Evolutionary conservation across 2,797 vertebrate genomes (phyloP).

Genomic region (Poecile montanus): DNA sequence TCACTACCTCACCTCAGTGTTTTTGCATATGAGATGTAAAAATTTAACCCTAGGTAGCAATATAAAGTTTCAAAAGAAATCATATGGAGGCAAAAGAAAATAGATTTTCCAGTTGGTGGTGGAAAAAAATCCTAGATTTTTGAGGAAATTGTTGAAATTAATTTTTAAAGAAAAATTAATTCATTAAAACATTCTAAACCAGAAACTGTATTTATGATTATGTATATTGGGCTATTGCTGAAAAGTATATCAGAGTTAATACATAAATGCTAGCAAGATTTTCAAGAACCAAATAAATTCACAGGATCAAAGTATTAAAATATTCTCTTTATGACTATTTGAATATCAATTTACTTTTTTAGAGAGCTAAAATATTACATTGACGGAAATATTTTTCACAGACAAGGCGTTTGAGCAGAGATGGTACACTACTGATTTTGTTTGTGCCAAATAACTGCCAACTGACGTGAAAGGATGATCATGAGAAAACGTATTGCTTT

Average conservation of each 20-base stretch:
- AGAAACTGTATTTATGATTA: neutral
- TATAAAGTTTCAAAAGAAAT: neutral
- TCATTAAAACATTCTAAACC: neutral
- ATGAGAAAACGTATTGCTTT: neutral
- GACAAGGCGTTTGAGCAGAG: neutral
- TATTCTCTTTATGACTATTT: neutral
- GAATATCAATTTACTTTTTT: neutral
- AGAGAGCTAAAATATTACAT: neutral
- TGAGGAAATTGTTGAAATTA: neutral
- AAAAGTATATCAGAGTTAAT: neutral
- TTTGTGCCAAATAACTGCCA: neutral
- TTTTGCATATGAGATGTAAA: neutral
- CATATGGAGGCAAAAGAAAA: neutral
- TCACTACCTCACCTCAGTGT: neutral
- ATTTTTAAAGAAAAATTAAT: neutral
- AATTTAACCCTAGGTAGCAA: neutral
- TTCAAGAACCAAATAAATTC: neutral
- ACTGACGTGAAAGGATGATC: neutral
- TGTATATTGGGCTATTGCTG: neutral
- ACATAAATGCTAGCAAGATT: neutral
- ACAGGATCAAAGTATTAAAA: neutral
- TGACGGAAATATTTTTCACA: neutral
- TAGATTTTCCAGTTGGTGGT: neutral
- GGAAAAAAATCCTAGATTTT: neutral
- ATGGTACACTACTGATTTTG: neutral